Evolutionary conservation across 2,113 vertebrate species (phyloP), one percentile per base, ranked within the genome.

Genomic region (Crotalus helleri): DNA sequence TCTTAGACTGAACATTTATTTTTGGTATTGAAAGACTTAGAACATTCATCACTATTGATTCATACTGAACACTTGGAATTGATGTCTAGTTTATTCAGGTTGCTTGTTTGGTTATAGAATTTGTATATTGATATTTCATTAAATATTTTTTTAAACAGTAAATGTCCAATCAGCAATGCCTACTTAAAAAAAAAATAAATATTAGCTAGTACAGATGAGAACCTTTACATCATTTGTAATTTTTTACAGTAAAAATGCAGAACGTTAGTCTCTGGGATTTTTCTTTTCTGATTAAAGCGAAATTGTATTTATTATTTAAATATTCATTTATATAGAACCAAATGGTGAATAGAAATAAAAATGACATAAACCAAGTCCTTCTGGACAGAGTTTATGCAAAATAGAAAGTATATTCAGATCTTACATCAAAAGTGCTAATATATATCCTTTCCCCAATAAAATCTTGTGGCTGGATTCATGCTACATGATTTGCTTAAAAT

Each of bases 281-380:
- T 57, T 19, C 21, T 95, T 93, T 59, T 87, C 87, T 93, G 55
- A 44, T 85, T 92, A n/a, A 55, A 94, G 57, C 88, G 85, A 93
- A 92, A 90, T 90, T 54, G 61, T 39, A 88, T 92, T 92, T 69
- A 95, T 59, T 90, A 87, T 87, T n/a, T 93, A 92, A 93, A 58
- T 59, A 53, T 0, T 1, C 46, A 88, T 51, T 7, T 89, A 59
- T 91, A 5, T 15, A 90, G 90, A n/a, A 11, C 1, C 7, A 1
- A 9, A 81, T 5, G 1, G 24, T 90, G 93, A 51, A 4, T 49
- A 54, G 90, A 81, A 81, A 39, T 39, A 81, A 81, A 81, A 81
- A 39, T 81, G 33, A 39, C 17, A 81, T 81, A 21, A 81, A 44
- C 19, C 33, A 81, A 39, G 1, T 81, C 33, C 6, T 81, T 44